Conservation (phyloP, 1,140 invertebrate species). For the Zaprionus africanus region DNA sequence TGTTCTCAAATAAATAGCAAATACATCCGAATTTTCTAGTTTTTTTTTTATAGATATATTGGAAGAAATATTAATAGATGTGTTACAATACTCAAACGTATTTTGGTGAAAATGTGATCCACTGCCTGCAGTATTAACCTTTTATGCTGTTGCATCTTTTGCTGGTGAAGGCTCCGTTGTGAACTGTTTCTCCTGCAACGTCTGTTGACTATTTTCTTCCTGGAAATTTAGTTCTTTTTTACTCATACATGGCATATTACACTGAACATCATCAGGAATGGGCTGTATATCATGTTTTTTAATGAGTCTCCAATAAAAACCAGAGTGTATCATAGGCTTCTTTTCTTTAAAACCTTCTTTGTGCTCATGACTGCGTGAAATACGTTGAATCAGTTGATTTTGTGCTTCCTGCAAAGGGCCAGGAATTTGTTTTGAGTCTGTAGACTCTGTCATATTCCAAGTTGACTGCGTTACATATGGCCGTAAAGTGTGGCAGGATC, state of each 20-base stretch:
- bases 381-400: background rate
- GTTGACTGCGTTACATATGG: background rate
- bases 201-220: background rate
- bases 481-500: background rate
- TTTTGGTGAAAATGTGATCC: too few species aligned
- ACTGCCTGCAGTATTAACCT: too few species aligned
- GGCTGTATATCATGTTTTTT: constrained; percentile 43
- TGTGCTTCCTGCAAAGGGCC: background rate
- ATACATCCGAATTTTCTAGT: constrained; percentile 27
- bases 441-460: background rate
- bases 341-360: background rate
- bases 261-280: constrained; percentile 7
- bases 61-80: too few species aligned
- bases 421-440: background rate
- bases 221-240: background rate
- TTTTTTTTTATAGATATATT: background rate
- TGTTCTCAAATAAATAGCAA: constrained; percentile 25
- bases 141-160: too few species aligned
- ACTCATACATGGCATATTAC: background rate
- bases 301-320: constrained; percentile 49
- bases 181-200: too few species aligned
- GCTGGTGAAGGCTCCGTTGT: too few species aligned
- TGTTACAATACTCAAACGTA: too few species aligned
- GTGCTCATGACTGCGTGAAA: too few species aligned
- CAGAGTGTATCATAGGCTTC: background rate